These are phyloP conservation scores for Ooceraea biroi DNA, from an alignment of 1,140 invertebrate genomes.

Conservation along the genomic window DNA sequence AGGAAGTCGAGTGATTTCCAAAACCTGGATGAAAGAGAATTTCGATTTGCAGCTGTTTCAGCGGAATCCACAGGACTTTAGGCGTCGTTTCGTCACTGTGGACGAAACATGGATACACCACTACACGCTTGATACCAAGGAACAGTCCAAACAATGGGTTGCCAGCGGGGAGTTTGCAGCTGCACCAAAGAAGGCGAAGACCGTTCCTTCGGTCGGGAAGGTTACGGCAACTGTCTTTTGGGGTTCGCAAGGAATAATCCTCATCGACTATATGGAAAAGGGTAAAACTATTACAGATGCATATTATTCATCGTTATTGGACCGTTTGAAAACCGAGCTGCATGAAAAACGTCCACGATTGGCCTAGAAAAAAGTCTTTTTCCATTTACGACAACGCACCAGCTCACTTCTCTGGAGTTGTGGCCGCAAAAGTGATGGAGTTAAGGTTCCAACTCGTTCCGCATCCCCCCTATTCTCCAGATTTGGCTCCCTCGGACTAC, in stretches of 20 bases:
- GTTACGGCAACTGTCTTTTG: too few relatives aligned
- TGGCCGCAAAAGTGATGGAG: too few relatives aligned
- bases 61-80: not conserved
- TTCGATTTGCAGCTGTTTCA: not conserved
- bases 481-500: too few relatives aligned
- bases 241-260: not conserved
- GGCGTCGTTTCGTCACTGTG: not conserved
- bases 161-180: not conserved
- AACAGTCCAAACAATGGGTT: not conserved
- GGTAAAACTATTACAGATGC: too few relatives aligned
- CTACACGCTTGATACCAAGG: not conserved
- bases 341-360: not conserved
- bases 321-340: not conserved
- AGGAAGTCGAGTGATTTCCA: too few relatives aligned
- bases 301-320: too few relatives aligned
- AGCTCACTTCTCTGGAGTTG: not conserved
- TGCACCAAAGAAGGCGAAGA: too few relatives aligned
- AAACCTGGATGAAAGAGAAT: not conserved
- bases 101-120: too few relatives aligned
- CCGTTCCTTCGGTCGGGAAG: too few relatives aligned
- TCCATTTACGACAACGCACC: not conserved
- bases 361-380: not conserved
- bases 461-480: too few relatives aligned
- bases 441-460: too few relatives aligned
- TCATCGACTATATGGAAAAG: too few relatives aligned